These are phyloP conservation scores for Vespertilio murinus DNA, from an alignment of 2,797 vertebrate species.

Conservation along the genomic window DNA sequence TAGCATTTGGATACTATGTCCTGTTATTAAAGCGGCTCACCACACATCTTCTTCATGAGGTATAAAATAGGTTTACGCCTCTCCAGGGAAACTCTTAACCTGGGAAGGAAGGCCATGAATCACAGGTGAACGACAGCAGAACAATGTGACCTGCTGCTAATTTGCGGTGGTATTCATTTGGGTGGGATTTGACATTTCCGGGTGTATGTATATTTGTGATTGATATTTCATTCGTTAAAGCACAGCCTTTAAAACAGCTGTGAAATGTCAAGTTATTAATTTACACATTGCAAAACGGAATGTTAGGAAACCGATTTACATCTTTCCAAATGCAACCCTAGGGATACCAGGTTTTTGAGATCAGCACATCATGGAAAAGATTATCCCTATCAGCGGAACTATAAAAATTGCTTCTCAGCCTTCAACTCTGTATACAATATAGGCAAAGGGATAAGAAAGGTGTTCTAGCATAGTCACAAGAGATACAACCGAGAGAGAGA, in stretches of 20 bases:
- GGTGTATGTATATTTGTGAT: constrained; percentile 77
- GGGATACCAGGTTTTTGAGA: constrained; percentile 68
- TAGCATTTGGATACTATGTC: constrained; percentile 57
- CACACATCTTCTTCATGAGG: constrained; percentile 64
- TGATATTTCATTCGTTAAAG: constrained; percentile 78
- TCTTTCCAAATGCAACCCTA: constrained; percentile 67
- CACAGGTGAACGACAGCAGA: constrained; percentile 66
- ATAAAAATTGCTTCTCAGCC: constrained; percentile 5
- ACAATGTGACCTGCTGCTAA: constrained; percentile 71
- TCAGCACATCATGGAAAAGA: constrained; percentile 56
- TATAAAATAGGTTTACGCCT: constrained; percentile 68
- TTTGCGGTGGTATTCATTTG: constrained; percentile 71
- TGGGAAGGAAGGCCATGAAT: constrained; percentile 63
- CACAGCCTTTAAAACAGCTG: constrained; percentile 78
- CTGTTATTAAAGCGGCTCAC: constrained; percentile 71
- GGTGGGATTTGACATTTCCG: constrained; percentile 79
- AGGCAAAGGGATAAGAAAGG: neutral
- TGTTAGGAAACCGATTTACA: constrained; percentile 72
- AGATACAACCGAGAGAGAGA: neutral
- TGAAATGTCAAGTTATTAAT: constrained; percentile 81
- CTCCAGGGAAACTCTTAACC: constrained; percentile 69
- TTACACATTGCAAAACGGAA: constrained; percentile 74
- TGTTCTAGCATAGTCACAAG: neutral
- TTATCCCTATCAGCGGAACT: constrained; percentile 57
- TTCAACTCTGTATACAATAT: neutral